Conservation (phyloP, 2,888 invertebrate genomes). For the Diarsia brunnea region DNA sequence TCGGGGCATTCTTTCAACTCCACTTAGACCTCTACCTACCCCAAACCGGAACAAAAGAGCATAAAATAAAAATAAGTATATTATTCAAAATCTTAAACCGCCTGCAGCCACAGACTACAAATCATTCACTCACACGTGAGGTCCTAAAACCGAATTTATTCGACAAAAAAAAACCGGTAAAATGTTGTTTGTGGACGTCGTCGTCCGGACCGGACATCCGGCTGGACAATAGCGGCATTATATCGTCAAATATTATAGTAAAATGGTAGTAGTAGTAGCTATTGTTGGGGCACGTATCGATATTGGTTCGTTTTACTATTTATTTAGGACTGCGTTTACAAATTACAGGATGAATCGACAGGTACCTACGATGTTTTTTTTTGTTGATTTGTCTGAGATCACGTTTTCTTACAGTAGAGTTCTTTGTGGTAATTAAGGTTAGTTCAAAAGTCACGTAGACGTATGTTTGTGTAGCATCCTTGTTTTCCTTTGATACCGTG, state of each 20-base stretch:
- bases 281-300: slow-evolving; percentile 62
- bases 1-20: not conserved
- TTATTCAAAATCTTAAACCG: slow-evolving; percentile 26
- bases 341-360: not conserved
- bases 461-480: not conserved
- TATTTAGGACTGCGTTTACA: slow-evolving; percentile 36
- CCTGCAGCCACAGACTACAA: slow-evolving; percentile 51
- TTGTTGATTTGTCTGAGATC: slow-evolving; percentile 20
- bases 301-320: slow-evolving; percentile 29
- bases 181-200: slow-evolving; percentile 61
- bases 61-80: slow-evolving; percentile 12
- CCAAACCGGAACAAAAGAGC: slow-evolving; percentile 40
- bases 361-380: not conserved
- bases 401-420: slow-evolving; percentile 18
- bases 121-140: slow-evolving; percentile 60
- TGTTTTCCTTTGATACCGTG: not conserved
- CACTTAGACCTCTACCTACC: slow-evolving; percentile 27
- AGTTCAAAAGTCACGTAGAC: slow-evolving; percentile 4
- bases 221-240: slow-evolving; percentile 54
- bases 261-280: slow-evolving; percentile 38
- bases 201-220: slow-evolving; percentile 67
- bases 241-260: slow-evolving; percentile 56
- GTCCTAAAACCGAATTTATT: slow-evolving; percentile 51
- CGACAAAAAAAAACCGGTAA: slow-evolving; percentile 53
- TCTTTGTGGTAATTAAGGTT: not conserved